Evolutionary conservation across 2,113 vertebrate genomes (phyloP).

Genomic region (Sturnus vulgaris): DNA sequence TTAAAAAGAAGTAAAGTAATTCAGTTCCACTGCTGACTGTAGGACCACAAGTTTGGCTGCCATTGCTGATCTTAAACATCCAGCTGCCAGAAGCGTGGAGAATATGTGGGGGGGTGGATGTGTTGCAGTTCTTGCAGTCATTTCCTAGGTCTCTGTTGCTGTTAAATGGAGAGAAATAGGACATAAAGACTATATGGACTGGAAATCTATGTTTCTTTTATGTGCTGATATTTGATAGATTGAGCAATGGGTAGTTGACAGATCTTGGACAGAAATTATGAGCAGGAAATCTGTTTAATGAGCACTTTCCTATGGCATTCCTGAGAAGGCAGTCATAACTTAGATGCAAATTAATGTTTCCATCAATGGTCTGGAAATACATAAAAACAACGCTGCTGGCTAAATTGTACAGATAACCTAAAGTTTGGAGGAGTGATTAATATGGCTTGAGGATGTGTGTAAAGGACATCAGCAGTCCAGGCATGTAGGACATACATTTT

Average conservation of each 20-base stretch:
- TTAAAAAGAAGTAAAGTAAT: background rate
- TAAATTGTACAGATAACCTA: background rate
- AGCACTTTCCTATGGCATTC: background rate
- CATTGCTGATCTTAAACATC: background rate
- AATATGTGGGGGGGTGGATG: background rate
- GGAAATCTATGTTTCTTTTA: background rate
- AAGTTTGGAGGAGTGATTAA: background rate
- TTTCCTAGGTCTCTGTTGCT: background rate
- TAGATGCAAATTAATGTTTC: slow-evolving; percentile 26
- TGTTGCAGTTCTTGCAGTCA: background rate
- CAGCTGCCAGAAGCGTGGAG: background rate
- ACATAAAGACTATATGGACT: background rate
- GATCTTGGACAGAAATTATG: slow-evolving; percentile 7
- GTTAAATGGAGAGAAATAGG: background rate
- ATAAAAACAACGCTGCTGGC: background rate
- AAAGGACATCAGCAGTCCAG: background rate
- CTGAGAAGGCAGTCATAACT: background rate
- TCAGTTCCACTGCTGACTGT: background rate
- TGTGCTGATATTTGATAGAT: background rate
- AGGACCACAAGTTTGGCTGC: background rate
- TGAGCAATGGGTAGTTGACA: background rate
- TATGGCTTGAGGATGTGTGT: background rate
- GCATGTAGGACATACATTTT: background rate
- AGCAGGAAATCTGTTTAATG: slow-evolving; percentile 23
- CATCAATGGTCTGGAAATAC: slow-evolving; percentile 27